A percentile compares a stretch with the other conserved stretches of the same genome.
Conservation (phyloP, 1,140 invertebrate genomes). For the Caligus rogercresseyi region DNA sequence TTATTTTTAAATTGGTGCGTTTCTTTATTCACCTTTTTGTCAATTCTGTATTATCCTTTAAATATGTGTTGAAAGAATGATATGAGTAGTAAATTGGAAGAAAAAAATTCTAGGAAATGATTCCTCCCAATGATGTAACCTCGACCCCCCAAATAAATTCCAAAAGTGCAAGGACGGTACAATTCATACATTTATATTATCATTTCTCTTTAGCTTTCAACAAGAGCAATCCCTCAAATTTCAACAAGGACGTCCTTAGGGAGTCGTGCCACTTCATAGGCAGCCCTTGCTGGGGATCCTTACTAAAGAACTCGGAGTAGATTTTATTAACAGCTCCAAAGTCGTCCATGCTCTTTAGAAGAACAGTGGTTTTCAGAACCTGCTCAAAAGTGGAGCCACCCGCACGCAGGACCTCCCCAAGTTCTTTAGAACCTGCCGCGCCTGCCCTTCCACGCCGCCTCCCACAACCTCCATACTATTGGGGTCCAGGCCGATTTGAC, state of each 20-base stretch:
- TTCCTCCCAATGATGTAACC: too few relatives aligned
- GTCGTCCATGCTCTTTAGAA: slow-evolving; percentile 59
- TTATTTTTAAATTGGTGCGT: too few relatives aligned
- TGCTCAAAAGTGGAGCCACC: neutral
- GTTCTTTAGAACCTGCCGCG: slow-evolving; percentile 54
- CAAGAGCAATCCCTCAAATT: slow-evolving; percentile 59
- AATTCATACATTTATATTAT: too few relatives aligned
- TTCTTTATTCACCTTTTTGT: too few relatives aligned
- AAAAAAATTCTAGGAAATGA: too few relatives aligned
- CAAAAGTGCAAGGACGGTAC: too few relatives aligned
- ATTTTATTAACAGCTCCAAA: slow-evolving; percentile 59
- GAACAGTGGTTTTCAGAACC: slow-evolving; percentile 31
- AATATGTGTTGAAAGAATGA: too few relatives aligned
- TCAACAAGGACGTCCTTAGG: slow-evolving; percentile 52
- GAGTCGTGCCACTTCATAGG: slow-evolving; percentile 53
- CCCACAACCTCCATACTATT: slow-evolving; percentile 43
- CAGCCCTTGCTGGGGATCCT: slow-evolving; percentile 54
- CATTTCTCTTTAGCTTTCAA: slow-evolving; percentile 33
- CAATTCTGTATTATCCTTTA: too few relatives aligned
- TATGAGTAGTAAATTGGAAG: too few relatives aligned
- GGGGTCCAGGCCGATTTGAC: slow-evolving; percentile 56
- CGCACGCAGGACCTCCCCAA: slow-evolving; percentile 43
- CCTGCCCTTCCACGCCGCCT: slow-evolving; percentile 49
- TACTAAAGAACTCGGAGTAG: slow-evolving; percentile 60
- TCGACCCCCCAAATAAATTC: too few relatives aligned